A percentile compares a stretch with the other conserved stretches of the same genome.
These are phyloP conservation scores for Eulacestoma nigropectus DNA, from an alignment of 2,113 vertebrate genomes.

Conservation along the genomic window DNA sequence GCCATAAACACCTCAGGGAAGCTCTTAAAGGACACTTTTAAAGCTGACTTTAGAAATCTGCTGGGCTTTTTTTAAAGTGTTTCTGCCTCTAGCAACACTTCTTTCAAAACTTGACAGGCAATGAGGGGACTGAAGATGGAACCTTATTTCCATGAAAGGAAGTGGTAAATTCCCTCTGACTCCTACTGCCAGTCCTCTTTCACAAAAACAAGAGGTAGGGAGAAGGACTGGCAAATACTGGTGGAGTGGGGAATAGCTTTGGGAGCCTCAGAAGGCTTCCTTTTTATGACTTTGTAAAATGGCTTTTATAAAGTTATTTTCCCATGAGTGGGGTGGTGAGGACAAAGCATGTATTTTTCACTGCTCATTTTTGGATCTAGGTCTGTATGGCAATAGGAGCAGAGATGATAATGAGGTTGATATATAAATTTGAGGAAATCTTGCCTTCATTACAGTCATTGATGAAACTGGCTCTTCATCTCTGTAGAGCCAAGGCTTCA, in stretches of 20 bases:
- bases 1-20: conserved; percentile 25
- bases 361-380: neutral
- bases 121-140: neutral
- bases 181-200: fast-evolving
- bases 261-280: neutral
- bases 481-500: neutral
- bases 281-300: neutral
- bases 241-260: neutral
- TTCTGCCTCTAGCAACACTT: neutral
- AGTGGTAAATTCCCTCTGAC: neutral
- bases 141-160: neutral
- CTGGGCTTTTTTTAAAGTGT: neutral
- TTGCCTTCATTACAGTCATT: neutral
- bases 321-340: fast-evolving
- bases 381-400: neutral
- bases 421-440: neutral
- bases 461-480: neutral
- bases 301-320: neutral
- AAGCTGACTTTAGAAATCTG: neutral
- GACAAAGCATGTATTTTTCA: neutral
- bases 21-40: conserved; percentile 11
- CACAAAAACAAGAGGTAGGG: neutral
- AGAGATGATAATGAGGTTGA: neutral
- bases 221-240: neutral
- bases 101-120: neutral